phyloP scores from a whole-genome alignment of 2,888 invertebrate genomes.

The Eugnorisma glareosa region DNA sequence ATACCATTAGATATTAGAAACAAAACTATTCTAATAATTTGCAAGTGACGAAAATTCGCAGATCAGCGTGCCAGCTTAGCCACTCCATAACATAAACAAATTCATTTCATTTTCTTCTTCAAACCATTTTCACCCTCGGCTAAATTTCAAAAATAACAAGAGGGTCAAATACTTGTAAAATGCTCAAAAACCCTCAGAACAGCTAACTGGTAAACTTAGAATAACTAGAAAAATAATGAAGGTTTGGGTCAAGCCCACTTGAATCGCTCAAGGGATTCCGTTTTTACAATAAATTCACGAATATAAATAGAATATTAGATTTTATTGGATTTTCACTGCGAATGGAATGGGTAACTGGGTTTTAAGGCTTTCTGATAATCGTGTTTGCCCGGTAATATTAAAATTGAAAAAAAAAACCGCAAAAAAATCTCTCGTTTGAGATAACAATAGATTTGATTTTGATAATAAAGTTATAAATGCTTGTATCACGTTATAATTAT shows the following conservation, averaged over 20 bases:
- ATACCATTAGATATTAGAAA: neutral
- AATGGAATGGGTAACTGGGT: slow-evolving; percentile 7
- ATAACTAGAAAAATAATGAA: slow-evolving; percentile 64
- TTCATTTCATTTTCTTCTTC: neutral
- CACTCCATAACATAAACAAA: neutral
- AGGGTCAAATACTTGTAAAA: slow-evolving; percentile 30
- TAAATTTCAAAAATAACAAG: slow-evolving; percentile 39
- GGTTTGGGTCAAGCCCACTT: slow-evolving; percentile 60
- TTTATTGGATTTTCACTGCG: slow-evolving; percentile 36
- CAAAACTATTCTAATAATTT: neutral
- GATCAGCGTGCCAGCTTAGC: neutral
- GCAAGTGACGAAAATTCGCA: neutral
- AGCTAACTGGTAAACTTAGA: slow-evolving; percentile 46
- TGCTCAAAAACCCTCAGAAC: slow-evolving; percentile 40
- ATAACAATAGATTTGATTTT: neutral
- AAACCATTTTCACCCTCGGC: slow-evolving; percentile 10
- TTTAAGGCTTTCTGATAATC: slow-evolving; percentile 25
- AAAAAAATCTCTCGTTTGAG: neutral
- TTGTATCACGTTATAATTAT: neutral
- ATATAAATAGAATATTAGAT: slow-evolving; percentile 48
- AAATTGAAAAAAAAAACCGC: neutral
- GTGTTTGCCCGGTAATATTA: neutral
- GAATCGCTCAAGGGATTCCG: slow-evolving; percentile 37
- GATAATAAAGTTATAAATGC: neutral
- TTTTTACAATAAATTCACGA: slow-evolving; percentile 48